Evolutionary conservation across 2,113 vertebrate genomes (phyloP).

Genomic region (Corydoras maculifer): DNA sequence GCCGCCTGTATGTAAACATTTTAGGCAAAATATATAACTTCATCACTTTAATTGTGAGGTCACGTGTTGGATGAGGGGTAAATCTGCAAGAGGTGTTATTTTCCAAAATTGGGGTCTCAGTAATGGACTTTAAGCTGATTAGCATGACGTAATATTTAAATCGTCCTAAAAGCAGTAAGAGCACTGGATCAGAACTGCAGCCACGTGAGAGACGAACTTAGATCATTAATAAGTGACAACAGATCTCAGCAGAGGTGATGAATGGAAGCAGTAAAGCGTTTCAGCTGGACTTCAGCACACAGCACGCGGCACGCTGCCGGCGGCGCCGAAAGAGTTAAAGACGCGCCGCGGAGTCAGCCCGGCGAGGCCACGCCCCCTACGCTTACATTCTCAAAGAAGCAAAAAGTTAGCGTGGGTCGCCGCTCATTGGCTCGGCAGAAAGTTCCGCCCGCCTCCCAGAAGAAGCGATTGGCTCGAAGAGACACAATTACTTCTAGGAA

Average conservation of each 20-base stretch:
- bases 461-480: constrained; percentile 47
- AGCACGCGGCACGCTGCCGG: background rate
- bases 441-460: constrained; percentile 35
- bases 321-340: constrained; percentile 62
- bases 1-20: no score
- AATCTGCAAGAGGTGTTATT: no score
- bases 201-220: background rate
- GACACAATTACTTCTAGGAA: constrained; percentile 23
- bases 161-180: no score
- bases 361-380: constrained; percentile 63
- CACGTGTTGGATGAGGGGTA: no score
- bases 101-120: no score
- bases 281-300: constrained; percentile 1
- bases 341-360: constrained; percentile 57
- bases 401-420: constrained; percentile 69
- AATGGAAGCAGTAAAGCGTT: constrained; percentile 4
- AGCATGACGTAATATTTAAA: background rate
- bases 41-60: no score
- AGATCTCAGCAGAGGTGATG: background rate
- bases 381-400: constrained; percentile 70
- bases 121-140: no score
- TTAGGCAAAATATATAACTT: no score
- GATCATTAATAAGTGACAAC: background rate
- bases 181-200: background rate
- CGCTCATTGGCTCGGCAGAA: constrained; percentile 60